Evolutionary conservation across 2,888 invertebrate genomes (phyloP).

Genomic region (Lasius fuliginosus): DNA sequence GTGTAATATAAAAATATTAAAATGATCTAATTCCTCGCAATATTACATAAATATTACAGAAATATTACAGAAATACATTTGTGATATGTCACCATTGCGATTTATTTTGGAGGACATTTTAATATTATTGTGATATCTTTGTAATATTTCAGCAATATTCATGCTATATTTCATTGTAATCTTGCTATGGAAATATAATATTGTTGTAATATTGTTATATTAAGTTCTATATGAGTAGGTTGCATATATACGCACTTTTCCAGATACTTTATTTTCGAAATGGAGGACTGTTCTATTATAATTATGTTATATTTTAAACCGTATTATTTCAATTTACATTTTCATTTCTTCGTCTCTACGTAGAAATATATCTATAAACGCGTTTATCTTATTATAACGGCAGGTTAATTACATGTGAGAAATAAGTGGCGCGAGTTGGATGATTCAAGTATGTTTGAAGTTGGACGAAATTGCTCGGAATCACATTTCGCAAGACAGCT

Average conservation of each 20-base stretch:
- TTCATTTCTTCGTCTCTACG: neutral
- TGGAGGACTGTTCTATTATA: too few species aligned
- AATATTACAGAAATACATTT: too few species aligned
- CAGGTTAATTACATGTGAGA: neutral
- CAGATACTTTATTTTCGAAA: too few species aligned
- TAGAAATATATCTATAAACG: neutral
- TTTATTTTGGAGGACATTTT: slow-evolving; percentile 12
- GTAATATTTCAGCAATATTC: neutral
- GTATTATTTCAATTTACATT: neutral
- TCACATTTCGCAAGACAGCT: neutral
- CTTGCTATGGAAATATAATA: neutral
- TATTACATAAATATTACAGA: too few species aligned
- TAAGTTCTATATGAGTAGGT: neutral
- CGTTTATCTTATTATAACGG: neutral
- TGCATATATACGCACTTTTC: too few species aligned
- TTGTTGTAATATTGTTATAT: neutral
- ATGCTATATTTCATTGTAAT: neutral
- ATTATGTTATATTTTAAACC: too few species aligned
- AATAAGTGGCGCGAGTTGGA: neutral
- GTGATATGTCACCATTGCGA: too few species aligned
- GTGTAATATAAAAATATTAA: too few species aligned
- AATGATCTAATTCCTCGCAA: too few species aligned
- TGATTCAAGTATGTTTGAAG: neutral
- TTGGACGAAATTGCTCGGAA: neutral
- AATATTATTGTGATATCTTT: neutral